Conservation (phyloP, 2,888 invertebrate species). For the Aromia moschata region DNA sequence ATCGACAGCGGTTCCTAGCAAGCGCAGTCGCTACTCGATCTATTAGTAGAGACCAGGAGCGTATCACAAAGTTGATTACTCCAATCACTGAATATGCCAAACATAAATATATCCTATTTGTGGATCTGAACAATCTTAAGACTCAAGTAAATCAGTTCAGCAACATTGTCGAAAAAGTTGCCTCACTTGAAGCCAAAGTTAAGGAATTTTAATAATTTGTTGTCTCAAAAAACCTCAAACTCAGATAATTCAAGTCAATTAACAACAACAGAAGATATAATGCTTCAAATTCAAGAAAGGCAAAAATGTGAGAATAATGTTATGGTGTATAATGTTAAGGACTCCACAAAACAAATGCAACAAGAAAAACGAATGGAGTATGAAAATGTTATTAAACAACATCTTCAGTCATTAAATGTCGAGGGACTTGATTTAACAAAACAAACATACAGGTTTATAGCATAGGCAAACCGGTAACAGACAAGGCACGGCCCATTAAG, state of each 20-base stretch:
- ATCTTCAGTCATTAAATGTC: neutral
- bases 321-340: neutral
- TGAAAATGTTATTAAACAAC: neutral
- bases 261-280: neutral
- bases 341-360: neutral
- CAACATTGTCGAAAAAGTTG: neutral
- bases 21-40: too few relatives aligned
- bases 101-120: neutral
- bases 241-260: neutral
- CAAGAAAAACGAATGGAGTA: neutral
- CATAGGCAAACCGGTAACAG: neutral
- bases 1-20: too few relatives aligned
- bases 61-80: too few relatives aligned
- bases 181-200: neutral
- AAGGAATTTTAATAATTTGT: neutral
- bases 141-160: neutral
- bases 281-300: neutral
- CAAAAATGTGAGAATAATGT: neutral
- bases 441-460: neutral
- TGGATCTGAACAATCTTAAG: neutral
- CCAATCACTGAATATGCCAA: too few relatives aligned
- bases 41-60: too few relatives aligned
- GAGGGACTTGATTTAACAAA: neutral
- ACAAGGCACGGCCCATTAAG: neutral
- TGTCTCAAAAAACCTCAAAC: neutral